Conservation (phyloP, 1,140 invertebrate species). For the Drosophila sproati region DNA sequence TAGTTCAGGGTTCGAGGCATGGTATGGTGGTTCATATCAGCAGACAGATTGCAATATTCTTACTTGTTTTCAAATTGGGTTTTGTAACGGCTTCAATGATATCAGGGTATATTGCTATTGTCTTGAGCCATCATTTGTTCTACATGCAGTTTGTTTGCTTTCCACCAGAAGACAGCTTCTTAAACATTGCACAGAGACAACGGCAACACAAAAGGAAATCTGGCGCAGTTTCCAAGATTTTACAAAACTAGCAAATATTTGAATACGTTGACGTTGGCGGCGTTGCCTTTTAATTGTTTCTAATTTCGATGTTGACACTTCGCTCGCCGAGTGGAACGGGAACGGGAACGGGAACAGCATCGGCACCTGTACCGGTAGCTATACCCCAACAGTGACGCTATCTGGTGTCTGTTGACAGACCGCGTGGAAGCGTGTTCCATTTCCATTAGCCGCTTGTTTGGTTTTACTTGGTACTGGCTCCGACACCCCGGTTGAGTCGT, state of each 20-base stretch:
- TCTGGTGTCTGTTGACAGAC: conserved; percentile 72
- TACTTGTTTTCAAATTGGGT: neutral
- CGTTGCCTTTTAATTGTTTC: conserved; percentile 74
- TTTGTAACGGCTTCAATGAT: neutral
- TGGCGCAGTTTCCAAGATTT: conserved; percentile 57
- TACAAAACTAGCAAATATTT: conserved; percentile 69
- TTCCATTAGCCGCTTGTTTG: conserved; percentile 55
- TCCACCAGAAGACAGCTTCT: conserved; percentile 20
- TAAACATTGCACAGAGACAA: conserved; percentile 29
- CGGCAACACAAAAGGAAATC: conserved; percentile 6
- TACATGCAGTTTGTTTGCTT: conserved; percentile 35
- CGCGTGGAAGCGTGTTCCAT: conserved; percentile 52
- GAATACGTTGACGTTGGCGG: conserved; percentile 44
- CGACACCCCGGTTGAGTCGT: conserved; percentile 4
- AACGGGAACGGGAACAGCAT: neutral
- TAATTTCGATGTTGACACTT: conserved; percentile 72
- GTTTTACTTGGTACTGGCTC: conserved; percentile 24
- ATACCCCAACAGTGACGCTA: conserved; percentile 36
- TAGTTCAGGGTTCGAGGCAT: too few species aligned
- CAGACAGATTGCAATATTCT: too few species aligned
- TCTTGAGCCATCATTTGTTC: conserved; percentile 26
- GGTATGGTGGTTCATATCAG: too few species aligned
- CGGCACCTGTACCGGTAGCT: conserved; percentile 1
- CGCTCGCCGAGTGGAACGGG: neutral
- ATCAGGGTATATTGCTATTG: neutral